A percentile compares a stretch with the other conserved stretches of the same genome.
These are phyloP conservation scores for Dicyrtoma fusca DNA, from an alignment of 2,888 invertebrate genomes.

Conservation along the genomic window DNA sequence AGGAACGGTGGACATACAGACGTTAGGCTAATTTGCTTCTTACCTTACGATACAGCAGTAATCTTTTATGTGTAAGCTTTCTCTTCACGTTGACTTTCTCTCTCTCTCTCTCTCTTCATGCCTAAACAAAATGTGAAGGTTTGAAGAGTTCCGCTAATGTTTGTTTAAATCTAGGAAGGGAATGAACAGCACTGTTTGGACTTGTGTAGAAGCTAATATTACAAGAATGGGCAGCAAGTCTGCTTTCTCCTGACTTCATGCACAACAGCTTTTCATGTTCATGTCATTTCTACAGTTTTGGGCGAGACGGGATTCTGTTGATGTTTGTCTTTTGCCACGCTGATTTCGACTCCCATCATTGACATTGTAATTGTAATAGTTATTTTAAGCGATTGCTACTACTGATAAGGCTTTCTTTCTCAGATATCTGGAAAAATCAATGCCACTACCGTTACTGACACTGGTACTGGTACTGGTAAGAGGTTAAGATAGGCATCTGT, in stretches of 20 bases:
- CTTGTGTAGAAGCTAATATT: no score
- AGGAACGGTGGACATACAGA: constrained; percentile 2
- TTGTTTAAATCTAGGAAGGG: neutral
- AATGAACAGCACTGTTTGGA: no score
- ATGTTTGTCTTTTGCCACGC: neutral
- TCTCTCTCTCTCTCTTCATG: neutral
- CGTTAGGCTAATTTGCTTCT: constrained; percentile 20
- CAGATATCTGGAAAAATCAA: no score
- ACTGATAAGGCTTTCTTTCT: no score
- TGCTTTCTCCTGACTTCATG: neutral
- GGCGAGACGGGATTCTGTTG: no score
- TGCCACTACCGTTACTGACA: no score
- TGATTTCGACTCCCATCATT: neutral
- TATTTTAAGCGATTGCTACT: neutral
- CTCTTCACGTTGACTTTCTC: constrained; percentile 1
- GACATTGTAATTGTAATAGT: neutral
- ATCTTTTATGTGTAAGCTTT: constrained; percentile 8
- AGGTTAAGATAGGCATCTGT: no score
- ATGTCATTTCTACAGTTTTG: neutral
- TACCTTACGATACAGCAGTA: neutral
- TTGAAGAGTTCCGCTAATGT: no score
- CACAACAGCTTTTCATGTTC: no score
- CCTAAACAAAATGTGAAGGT: no score
- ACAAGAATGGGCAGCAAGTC: neutral
- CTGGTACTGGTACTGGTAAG: no score